phyloP scores from a whole-genome alignment of 2,797 vertebrate species.

The Orientallactaga sibirica region DNA sequence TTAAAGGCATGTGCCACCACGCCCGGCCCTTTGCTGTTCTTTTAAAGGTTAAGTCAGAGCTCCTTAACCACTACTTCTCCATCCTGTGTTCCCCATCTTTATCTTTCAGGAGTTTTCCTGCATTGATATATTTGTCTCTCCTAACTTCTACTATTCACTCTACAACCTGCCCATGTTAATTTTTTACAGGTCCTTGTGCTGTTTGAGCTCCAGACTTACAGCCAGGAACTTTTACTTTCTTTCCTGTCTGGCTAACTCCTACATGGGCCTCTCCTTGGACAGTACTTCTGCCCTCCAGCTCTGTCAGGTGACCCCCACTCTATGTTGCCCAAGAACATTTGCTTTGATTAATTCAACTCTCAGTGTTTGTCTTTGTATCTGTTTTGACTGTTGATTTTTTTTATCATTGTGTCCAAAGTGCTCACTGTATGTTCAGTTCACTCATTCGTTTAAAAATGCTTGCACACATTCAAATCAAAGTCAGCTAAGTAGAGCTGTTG shows the following conservation, averaged over 20 bases:
- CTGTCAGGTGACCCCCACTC: neutral
- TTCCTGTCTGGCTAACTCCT: neutral
- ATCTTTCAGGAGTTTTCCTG: neutral
- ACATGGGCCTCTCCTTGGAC: neutral
- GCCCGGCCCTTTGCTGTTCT: neutral
- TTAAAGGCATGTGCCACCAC: too few species aligned
- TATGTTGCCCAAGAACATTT: neutral
- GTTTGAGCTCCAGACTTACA: neutral
- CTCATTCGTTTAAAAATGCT: neutral
- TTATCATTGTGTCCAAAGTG: neutral
- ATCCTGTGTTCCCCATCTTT: neutral
- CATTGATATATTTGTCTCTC: neutral
- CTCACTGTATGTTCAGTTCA: neutral
- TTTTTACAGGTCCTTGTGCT: neutral
- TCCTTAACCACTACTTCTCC: neutral
- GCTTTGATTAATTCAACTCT: neutral
- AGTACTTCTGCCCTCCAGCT: neutral
- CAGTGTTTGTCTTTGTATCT: neutral
- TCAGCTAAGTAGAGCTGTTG: neutral
- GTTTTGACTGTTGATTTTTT: neutral
- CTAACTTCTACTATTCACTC: neutral
- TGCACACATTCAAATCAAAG: constrained; percentile 23
- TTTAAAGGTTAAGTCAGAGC: constrained; percentile 29
- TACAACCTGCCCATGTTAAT: neutral
- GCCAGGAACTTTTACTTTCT: neutral